Evolutionary conservation across 1,140 invertebrate species (phyloP).

Genomic region (Hylaeus anthracinus): DNA sequence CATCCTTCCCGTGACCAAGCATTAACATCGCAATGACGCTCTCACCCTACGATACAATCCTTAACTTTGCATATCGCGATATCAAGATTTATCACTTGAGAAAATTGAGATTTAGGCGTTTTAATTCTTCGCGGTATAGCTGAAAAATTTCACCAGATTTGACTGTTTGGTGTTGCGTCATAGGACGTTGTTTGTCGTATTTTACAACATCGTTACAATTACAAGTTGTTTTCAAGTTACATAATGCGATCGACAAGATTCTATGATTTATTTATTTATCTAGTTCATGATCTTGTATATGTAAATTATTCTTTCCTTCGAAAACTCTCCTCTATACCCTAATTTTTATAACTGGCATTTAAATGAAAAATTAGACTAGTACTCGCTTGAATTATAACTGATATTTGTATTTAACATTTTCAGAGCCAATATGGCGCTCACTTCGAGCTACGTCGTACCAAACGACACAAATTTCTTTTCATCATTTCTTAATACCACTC

Average conservation of each 20-base stretch:
- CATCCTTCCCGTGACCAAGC: neutral
- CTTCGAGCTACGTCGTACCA: constrained; percentile 70
- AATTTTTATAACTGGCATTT: neutral
- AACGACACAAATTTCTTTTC: constrained; percentile 72
- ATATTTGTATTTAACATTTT: constrained; percentile 38
- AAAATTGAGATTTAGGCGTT: neutral
- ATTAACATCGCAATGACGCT: neutral
- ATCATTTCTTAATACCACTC: constrained; percentile 64
- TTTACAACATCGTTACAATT: neutral
- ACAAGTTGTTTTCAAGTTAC: neutral
- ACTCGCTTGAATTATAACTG: neutral
- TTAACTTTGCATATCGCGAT: neutral
- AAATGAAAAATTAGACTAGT: neutral
- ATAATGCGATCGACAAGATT: neutral
- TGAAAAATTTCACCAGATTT: constrained; percentile 5
- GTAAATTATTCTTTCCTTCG: constrained; percentile 1
- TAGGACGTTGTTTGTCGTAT: neutral
- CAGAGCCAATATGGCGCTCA: constrained; percentile 76
- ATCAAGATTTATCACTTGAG: neutral
- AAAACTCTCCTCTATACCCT: neutral
- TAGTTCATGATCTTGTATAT: too few species aligned
- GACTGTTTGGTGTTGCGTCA: constrained; percentile 48
- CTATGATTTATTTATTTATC: neutral
- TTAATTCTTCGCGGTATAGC: neutral
- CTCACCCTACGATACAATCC: neutral